Conservation (phyloP, 2,113 vertebrate species). For the Limanda limanda region DNA sequence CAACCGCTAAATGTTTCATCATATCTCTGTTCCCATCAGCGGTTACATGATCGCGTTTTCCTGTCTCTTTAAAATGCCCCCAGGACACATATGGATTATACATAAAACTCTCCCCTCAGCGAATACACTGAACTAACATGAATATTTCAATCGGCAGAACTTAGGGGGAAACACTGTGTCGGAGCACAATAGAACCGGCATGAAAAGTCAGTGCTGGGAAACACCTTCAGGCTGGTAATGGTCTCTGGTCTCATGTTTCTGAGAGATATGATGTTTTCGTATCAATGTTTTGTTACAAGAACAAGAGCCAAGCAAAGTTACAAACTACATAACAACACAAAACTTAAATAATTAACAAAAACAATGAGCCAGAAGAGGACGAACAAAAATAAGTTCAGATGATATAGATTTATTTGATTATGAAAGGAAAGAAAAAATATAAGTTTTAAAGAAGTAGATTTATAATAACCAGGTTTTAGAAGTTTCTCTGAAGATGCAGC, state of each 20-base stretch:
- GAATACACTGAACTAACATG: constrained; percentile 42
- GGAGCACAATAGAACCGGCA: not conserved
- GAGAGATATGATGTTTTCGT: no score
- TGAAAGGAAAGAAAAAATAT: not conserved
- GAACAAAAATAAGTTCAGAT: not conserved
- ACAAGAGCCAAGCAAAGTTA: not conserved
- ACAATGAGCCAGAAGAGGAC: not conserved
- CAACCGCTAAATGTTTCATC: no score
- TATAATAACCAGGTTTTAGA: no score
- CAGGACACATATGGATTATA: no score
- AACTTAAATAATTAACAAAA: not conserved
- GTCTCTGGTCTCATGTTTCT: constrained; percentile 1
- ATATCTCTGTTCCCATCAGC: no score
- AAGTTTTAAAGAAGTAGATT: no score
- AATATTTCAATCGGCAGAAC: constrained; percentile 71
- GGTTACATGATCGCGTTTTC: no score
- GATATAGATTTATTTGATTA: not conserved
- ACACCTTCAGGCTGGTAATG: constrained; percentile 29
- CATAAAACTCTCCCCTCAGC: no score
- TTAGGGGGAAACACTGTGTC: constrained; percentile 31
- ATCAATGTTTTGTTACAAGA: not conserved
- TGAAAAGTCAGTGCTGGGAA: constrained; percentile 34
- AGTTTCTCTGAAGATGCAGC: no score
- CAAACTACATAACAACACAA: not conserved
- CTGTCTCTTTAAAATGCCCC: no score